A percentile compares a stretch with the other conserved stretches of the same genome.
phyloP scores from a whole-genome alignment of 2,888 invertebrate species.

The Galerucella nymphaeae region DNA sequence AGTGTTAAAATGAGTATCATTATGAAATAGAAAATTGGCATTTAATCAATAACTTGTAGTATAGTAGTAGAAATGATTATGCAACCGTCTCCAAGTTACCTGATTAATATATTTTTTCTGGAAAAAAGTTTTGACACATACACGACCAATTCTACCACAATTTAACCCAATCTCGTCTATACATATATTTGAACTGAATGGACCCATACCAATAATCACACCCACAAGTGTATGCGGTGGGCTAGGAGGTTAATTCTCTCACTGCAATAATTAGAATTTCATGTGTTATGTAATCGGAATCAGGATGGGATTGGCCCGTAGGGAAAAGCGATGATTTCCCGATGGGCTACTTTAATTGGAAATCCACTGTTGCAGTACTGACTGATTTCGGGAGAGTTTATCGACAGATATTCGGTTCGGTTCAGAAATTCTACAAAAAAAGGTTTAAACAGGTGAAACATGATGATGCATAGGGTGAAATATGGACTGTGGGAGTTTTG shows the following conservation, averaged over 20 bases:
- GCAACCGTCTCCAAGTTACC: no score
- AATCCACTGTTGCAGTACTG: slow-evolving; percentile 41
- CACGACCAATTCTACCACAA: neutral
- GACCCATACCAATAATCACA: neutral
- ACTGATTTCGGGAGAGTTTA: slow-evolving; percentile 38
- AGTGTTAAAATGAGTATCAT: no score
- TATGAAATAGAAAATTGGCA: no score
- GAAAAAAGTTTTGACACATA: no score
- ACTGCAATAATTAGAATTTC: slow-evolving; percentile 52
- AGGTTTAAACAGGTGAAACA: slow-evolving; percentile 21
- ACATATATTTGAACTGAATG: neutral
- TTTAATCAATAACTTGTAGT: no score
- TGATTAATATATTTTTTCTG: no score
- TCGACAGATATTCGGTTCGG: slow-evolving; percentile 27
- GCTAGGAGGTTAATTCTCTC: slow-evolving; percentile 32
- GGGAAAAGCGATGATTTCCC: slow-evolving; percentile 52
- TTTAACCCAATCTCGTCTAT: neutral
- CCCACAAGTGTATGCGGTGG: slow-evolving; percentile 6
- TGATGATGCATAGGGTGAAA: slow-evolving; percentile 17
- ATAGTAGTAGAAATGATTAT: no score
- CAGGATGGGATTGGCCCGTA: slow-evolving; percentile 50
- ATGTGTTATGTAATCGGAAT: slow-evolving; percentile 51
- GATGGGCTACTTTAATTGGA: slow-evolving; percentile 53
- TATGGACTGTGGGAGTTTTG: slow-evolving; percentile 2
- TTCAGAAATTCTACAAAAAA: neutral